These are phyloP conservation scores for Botrylloides violaceus DNA, from an alignment of 23 tunicate genomes.

Conservation along the genomic window DNA sequence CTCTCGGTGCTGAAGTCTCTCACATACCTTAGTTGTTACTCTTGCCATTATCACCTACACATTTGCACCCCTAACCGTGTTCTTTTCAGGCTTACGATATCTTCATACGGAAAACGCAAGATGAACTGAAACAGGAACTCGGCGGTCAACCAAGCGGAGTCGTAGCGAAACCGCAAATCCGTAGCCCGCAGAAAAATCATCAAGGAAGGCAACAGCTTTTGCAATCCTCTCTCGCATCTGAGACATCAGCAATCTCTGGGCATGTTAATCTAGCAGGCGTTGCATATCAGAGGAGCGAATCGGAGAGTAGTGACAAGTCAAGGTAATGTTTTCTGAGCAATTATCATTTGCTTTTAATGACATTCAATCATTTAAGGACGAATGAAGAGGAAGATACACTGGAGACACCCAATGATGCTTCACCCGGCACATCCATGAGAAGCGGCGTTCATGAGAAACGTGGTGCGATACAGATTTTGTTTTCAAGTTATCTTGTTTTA, in stretches of 20 bases:
- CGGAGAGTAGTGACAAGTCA: constrained; percentile 82
- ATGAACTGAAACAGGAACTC: constrained; percentile 65
- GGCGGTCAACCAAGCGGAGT: constrained; percentile 24
- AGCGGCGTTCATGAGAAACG: not conserved
- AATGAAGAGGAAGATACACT: not conserved
- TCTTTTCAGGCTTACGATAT: constrained; percentile 66
- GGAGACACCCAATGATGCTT: not conserved
- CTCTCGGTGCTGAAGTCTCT: too few species aligned
- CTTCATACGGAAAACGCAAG: constrained; percentile 66
- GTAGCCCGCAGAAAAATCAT: constrained; percentile 79
- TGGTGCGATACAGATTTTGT: too few species aligned
- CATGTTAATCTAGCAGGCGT: constrained; percentile 18
- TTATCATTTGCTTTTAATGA: too few species aligned
- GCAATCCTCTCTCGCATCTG: constrained; percentile 32
- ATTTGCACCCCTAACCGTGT: not conserved
- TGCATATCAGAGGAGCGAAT: constrained; percentile 47
- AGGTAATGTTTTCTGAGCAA: not conserved
- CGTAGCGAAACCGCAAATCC: constrained; percentile 73
- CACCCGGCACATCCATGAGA: not conserved
- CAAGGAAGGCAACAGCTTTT: constrained; percentile 39
- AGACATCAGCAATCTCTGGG: constrained; percentile 76
- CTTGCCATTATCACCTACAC: too few species aligned
- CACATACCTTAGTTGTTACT: too few species aligned
- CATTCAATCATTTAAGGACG: too few species aligned
- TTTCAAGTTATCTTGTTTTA: too few species aligned